Evolutionary conservation across 2,888 invertebrate species (phyloP).

Genomic region (Abrostola tripartita): DNA sequence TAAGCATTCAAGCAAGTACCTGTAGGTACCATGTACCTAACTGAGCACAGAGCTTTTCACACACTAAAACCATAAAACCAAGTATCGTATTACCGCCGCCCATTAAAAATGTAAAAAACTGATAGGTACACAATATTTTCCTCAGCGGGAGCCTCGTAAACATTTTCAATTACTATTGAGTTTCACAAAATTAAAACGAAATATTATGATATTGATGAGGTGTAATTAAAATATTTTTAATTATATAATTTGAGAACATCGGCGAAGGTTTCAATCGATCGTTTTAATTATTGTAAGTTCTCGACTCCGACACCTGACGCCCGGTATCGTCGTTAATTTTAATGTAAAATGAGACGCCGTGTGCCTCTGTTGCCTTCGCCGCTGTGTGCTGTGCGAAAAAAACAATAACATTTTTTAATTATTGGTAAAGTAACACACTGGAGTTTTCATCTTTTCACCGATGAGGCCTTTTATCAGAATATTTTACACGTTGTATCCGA

Average conservation of each 20-base stretch:
- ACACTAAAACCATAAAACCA: neutral
- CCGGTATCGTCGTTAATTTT: slow-evolving; percentile 74
- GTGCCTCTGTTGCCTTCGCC: slow-evolving; percentile 58
- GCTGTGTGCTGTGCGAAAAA: slow-evolving; percentile 55
- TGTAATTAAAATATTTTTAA: slow-evolving; percentile 78
- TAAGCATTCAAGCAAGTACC: neutral
- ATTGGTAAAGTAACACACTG: slow-evolving; percentile 21
- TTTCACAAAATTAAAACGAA: slow-evolving; percentile 57
- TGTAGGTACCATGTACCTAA: neutral
- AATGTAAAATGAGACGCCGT: slow-evolving; percentile 69
- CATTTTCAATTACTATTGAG: slow-evolving; percentile 51
- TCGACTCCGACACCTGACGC: slow-evolving; percentile 69
- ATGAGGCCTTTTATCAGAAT: neutral
- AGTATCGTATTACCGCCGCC: neutral
- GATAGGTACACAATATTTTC: slow-evolving; percentile 31
- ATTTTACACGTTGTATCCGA: too few species aligned
- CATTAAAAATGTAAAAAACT: neutral
- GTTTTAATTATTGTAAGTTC: slow-evolving; percentile 78
- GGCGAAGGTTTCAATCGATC: slow-evolving; percentile 73
- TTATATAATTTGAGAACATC: slow-evolving; percentile 78
- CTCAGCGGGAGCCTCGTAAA: slow-evolving; percentile 24
- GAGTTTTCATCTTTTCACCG: slow-evolving; percentile 13
- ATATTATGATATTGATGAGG: slow-evolving; percentile 61
- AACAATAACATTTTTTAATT: slow-evolving; percentile 41
- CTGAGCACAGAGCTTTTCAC: neutral